Percentiles rank a stretch among this genome's conserved stretches.
These are phyloP conservation scores for Apamea crenata DNA, from an alignment of 2,888 invertebrate species.

Conservation along the genomic window DNA sequence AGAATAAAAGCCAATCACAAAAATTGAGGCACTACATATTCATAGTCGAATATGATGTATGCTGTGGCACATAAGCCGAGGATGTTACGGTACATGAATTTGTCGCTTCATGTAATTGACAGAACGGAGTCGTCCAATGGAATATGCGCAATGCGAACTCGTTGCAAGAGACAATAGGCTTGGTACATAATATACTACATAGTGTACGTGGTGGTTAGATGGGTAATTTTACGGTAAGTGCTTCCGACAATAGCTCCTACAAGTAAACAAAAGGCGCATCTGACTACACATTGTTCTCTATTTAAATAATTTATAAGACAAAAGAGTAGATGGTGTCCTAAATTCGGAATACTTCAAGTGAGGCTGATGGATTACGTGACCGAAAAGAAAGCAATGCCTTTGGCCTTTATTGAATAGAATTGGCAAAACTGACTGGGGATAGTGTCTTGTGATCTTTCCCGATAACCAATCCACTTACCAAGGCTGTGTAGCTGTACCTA, in stretches of 20 bases:
- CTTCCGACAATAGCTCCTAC: constrained; percentile 83
- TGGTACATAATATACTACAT: constrained; percentile 67
- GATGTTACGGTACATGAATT: constrained; percentile 75
- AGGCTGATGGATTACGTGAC: constrained; percentile 32
- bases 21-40: constrained; percentile 54
- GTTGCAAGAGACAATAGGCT: constrained; percentile 70
- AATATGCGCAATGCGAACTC: constrained; percentile 65
- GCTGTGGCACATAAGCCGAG: constrained; percentile 63
- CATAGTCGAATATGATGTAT: constrained; percentile 37
- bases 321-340: constrained; percentile 72
- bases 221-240: constrained; percentile 87
- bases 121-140: constrained; percentile 74
- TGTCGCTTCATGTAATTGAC: constrained; percentile 82
- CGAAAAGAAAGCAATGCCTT: constrained; percentile 32
- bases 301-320: constrained; percentile 78
- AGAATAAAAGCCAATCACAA: constrained; percentile 61
- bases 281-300: constrained; percentile 79
- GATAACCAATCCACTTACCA: background rate
- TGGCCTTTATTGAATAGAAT: constrained; percentile 14
- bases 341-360: constrained; percentile 48
- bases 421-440: background rate
- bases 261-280: constrained; percentile 80
- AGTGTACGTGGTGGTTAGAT: constrained; percentile 72
- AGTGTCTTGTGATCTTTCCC: background rate
- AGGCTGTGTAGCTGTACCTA: background rate